Evolutionary conservation across 1,140 invertebrate genomes (phyloP).

Genomic region (Drosophila ambigua): DNA sequence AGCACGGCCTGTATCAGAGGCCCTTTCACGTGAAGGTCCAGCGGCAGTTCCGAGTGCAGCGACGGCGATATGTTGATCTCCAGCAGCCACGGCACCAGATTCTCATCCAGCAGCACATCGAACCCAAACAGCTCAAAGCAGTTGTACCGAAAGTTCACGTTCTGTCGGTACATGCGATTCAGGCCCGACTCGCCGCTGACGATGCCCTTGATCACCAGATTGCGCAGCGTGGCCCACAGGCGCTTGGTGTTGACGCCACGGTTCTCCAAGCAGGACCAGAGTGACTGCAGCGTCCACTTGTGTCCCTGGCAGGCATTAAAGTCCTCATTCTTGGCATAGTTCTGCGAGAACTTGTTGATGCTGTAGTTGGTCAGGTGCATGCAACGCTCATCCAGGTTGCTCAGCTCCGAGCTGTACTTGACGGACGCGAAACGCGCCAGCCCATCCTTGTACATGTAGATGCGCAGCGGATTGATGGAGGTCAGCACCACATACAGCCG

Average conservation of each 20-base stretch:
- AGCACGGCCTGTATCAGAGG: constrained; percentile 95
- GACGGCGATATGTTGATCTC: constrained; percentile 99
- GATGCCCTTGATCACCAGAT: constrained; percentile 93
- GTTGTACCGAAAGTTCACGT: constrained; percentile 89
- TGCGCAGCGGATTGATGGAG: constrained; percentile 95
- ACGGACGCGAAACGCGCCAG: constrained; percentile 96
- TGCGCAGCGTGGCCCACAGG: constrained; percentile 92
- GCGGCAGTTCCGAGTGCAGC: constrained; percentile 94
- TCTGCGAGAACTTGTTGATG: constrained; percentile 96
- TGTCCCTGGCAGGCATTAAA: constrained; percentile 93
- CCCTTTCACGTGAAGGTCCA: constrained; percentile 97
- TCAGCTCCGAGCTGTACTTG: constrained; percentile 92
- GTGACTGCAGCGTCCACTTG: constrained; percentile 93
- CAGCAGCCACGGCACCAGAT: constrained; percentile 96
- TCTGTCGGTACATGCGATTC: constrained; percentile 88
- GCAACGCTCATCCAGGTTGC: constrained; percentile 93
- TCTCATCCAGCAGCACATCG: constrained; percentile 92
- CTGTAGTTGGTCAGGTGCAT: constrained; percentile 99
- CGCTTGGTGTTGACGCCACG: constrained; percentile 90
- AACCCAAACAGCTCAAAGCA: constrained; percentile 94
- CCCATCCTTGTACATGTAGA: constrained; percentile 98
- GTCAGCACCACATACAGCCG: constrained; percentile 97
- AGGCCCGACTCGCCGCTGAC: constrained; percentile 91
- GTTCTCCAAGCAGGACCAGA: constrained; percentile 90
- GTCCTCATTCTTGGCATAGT: constrained; percentile 94